Evolutionary conservation across 2,113 vertebrate genomes (phyloP).

Genomic region (Lepus timidus): DNA sequence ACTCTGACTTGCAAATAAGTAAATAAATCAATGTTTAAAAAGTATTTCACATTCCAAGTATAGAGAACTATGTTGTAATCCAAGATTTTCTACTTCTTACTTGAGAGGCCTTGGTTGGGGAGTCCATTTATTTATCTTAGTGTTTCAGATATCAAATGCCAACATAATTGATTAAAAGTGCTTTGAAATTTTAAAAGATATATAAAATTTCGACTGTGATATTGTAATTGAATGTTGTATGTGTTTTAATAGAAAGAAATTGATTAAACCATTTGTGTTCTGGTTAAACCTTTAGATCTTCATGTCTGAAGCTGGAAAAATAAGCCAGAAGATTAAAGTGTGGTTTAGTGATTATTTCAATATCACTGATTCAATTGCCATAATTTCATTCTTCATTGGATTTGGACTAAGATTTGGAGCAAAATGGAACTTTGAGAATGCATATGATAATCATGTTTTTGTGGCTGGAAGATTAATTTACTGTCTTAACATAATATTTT

Average conservation of each 20-base stretch:
- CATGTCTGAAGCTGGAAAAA: constrained; percentile 99
- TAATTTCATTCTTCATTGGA: constrained; percentile 96
- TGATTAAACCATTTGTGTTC: constrained; percentile 57
- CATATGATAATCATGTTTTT: constrained; percentile 88
- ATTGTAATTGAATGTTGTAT: constrained; percentile 9
- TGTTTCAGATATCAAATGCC: neutral
- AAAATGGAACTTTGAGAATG: constrained; percentile 86
- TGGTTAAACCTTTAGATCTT: constrained; percentile 91
- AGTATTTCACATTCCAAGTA: neutral
- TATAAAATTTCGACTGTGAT: neutral
- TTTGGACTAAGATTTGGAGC: constrained; percentile 95
- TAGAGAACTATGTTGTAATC: constrained; percentile 20
- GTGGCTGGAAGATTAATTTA: constrained; percentile 95
- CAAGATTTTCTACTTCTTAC: constrained; percentile 31
- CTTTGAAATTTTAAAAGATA: constrained; percentile 51
- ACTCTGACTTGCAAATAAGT: too few relatives aligned
- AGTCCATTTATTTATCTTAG: constrained; percentile 24
- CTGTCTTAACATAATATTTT: constrained; percentile 99
- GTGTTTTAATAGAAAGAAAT: constrained; percentile 58
- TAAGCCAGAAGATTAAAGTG: constrained; percentile 98
- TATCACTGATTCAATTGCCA: constrained; percentile 96
- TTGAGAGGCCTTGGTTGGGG: neutral
- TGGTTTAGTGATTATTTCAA: constrained; percentile 99
- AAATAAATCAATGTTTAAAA: neutral
- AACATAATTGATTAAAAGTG: constrained; percentile 23